phyloP scores from a whole-genome alignment of 2,113 vertebrate species.

The Pelecanoides urinatrix region DNA sequence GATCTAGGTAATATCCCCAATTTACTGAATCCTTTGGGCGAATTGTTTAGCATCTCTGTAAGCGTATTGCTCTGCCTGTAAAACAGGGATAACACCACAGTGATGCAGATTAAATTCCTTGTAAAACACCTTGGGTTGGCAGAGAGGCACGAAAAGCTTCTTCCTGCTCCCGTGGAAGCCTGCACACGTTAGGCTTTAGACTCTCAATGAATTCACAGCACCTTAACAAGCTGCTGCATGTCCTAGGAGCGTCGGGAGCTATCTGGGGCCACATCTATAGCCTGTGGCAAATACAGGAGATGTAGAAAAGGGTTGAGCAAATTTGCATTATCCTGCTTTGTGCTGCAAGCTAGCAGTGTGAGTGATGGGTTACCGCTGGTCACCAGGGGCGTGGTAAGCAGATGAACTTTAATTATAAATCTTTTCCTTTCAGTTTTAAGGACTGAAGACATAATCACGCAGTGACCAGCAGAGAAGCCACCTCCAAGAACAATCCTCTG shows the following conservation, averaged over 20 bases:
- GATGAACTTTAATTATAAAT: neutral
- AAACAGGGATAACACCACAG: neutral
- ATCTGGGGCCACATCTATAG: neutral
- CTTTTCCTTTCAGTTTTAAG: slow-evolving; percentile 2
- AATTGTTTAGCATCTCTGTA: rapidly evolving
- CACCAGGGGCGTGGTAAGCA: rapidly evolving
- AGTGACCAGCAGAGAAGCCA: neutral
- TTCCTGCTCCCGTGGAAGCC: neutral
- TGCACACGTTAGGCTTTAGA: rapidly evolving
- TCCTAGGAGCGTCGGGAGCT: neutral
- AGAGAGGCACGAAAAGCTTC: neutral
- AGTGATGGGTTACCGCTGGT: rapidly evolving
- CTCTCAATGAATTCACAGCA: neutral
- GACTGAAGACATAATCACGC: neutral
- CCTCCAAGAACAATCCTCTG: neutral
- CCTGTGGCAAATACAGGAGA: neutral
- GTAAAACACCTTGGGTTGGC: neutral
- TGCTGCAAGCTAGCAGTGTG: neutral
- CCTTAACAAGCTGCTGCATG: neutral
- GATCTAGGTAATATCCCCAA: neutral
- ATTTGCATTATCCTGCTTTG: neutral
- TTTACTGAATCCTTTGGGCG: neutral
- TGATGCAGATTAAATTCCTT: neutral
- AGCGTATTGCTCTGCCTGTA: neutral
- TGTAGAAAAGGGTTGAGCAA: neutral